phyloP scores from a whole-genome alignment of 2,113 vertebrate genomes.

The Ptyas mucosa region DNA sequence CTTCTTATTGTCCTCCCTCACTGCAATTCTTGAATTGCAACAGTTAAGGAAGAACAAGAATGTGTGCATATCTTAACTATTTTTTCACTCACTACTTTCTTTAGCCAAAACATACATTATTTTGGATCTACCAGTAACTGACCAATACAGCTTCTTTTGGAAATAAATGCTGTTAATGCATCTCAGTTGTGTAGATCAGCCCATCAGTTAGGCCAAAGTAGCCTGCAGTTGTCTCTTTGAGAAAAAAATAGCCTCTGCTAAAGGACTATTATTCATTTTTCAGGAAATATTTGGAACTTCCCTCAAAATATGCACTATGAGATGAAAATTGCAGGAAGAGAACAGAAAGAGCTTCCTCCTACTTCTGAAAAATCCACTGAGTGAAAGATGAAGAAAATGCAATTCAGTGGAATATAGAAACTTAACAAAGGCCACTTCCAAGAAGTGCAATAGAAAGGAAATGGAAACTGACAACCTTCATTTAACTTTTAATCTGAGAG shows the following conservation, averaged over 20 bases:
- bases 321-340: too few species aligned
- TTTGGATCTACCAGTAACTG: neutral
- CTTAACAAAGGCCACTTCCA: neutral
- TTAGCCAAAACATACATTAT: neutral
- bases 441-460: neutral
- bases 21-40: neutral
- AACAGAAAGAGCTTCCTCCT: neutral
- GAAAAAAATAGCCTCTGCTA: neutral
- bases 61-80: neutral
- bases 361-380: neutral
- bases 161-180: neutral
- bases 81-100: neutral
- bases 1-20: neutral
- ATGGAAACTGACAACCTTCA: neutral
- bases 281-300: neutral
- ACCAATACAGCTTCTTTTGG: neutral
- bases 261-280: neutral
- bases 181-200: neutral
- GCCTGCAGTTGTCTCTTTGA: neutral
- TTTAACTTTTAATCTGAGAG: neutral
- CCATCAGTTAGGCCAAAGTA: neutral
- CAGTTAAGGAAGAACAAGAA: neutral
- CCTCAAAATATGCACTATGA: neutral
- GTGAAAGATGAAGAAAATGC: neutral
- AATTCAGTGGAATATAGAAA: neutral